A percentile compares a stretch with the other conserved stretches of the same genome.
phyloP scores from a whole-genome alignment of 2,797 vertebrate species.

The Enteromius argenteus region DNA sequence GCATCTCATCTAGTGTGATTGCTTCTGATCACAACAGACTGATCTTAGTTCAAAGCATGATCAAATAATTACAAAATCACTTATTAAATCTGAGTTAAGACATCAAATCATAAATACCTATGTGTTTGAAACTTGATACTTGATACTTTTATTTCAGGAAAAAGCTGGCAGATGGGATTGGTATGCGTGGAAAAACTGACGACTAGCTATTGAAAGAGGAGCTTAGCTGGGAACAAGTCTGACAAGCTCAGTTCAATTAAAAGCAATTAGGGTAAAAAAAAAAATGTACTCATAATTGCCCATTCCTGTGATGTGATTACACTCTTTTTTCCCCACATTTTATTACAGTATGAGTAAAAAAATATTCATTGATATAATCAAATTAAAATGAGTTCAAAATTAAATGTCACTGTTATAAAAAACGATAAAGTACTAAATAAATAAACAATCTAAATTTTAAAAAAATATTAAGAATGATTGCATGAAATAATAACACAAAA shows the following conservation, averaged over 20 bases:
- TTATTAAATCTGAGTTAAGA: neutral
- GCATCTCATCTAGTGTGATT: neutral
- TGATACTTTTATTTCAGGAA: neutral
- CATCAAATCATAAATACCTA: neutral
- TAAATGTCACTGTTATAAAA: neutral
- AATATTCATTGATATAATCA: neutral
- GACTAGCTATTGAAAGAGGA: neutral
- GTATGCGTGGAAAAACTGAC: neutral
- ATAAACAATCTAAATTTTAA: neutral
- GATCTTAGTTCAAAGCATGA: neutral
- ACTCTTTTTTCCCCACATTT: neutral
- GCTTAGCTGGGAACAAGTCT: slow-evolving; percentile 20
- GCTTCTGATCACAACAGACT: neutral
- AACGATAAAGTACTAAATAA: neutral
- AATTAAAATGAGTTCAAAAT: neutral
- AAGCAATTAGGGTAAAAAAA: neutral
- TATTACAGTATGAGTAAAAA: neutral
- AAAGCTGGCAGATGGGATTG: neutral
- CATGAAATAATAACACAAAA: neutral
- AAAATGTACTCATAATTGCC: neutral
- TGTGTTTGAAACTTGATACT: neutral
- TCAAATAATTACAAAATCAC: neutral
- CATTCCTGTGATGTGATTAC: neutral
- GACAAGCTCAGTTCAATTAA: neutral
- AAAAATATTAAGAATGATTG: neutral